These are phyloP conservation scores for Hylomyscus alleni DNA, from an alignment of 2,797 vertebrate genomes.

Conservation along the genomic window DNA sequence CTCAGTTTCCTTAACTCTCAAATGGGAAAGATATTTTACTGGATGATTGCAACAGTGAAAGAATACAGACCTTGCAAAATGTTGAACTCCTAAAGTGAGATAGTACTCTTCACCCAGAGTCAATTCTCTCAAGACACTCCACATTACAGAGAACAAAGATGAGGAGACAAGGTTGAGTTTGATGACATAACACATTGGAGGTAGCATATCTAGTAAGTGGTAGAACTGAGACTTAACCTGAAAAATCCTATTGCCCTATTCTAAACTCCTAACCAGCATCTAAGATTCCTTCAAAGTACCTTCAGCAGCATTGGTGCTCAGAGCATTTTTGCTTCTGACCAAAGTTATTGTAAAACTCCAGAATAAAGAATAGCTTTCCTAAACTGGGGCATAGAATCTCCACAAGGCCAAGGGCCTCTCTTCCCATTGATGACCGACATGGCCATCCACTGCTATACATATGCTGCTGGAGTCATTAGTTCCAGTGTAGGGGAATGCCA, in stretches of 20 bases:
- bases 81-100: not conserved
- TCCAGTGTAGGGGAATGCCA: no score
- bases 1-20: not conserved
- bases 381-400: no score
- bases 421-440: no score
- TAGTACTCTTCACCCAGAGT: not conserved
- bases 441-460: no score
- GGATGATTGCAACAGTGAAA: not conserved
- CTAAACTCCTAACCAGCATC: not conserved
- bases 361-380: slow-evolving; percentile 62
- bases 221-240: not conserved
- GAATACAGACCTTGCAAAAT: not conserved
- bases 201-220: not conserved
- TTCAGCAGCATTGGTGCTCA: not conserved
- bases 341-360: slow-evolving; percentile 58
- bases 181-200: not conserved
- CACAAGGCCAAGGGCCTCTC: no score
- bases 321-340: not conserved
- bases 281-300: not conserved
- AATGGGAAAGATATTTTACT: not conserved
- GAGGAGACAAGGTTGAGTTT: not conserved
- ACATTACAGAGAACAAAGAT: not conserved
- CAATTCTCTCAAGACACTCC: not conserved
- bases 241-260: not conserved
- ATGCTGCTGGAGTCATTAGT: no score